A percentile compares a stretch with the other conserved stretches of the same genome.
phyloP scores from a whole-genome alignment of 1,140 invertebrate genomes.

The Leptinotarsa lineolata region DNA sequence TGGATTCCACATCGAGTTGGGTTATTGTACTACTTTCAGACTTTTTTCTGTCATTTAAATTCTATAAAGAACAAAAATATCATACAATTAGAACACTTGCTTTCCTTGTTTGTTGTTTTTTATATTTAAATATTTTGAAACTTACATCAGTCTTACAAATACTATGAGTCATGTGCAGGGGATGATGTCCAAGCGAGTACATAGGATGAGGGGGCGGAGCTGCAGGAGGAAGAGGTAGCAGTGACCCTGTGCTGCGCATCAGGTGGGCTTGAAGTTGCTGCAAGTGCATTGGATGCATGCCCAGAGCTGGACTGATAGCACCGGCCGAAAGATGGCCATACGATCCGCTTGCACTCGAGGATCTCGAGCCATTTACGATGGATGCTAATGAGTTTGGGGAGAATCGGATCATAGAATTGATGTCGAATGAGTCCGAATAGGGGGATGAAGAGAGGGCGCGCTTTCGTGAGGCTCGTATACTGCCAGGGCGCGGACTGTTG shows the following conservation, averaged over 20 bases:
- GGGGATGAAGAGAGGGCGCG: slow-evolving; percentile 91
- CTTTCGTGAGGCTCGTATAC: slow-evolving; percentile 71
- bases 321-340: slow-evolving; percentile 91
- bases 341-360: slow-evolving; percentile 84
- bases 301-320: slow-evolving; percentile 62
- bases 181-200: slow-evolving; percentile 58
- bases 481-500: slow-evolving; percentile 66
- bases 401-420: slow-evolving; percentile 93
- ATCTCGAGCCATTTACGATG: slow-evolving; percentile 86
- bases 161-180: slow-evolving; percentile 44
- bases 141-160: slow-evolving; percentile 52
- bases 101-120: neutral
- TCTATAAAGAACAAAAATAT: slow-evolving; percentile 33
- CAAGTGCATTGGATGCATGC: slow-evolving; percentile 71
- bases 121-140: slow-evolving; percentile 2
- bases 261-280: slow-evolving; percentile 80
- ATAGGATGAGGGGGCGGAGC: slow-evolving; percentile 57
- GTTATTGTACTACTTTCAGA: slow-evolving; percentile 43
- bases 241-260: slow-evolving; percentile 65
- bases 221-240: slow-evolving; percentile 59
- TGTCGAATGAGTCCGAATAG: slow-evolving; percentile 91
- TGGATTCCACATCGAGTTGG: slow-evolving; percentile 41
- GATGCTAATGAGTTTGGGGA: slow-evolving; percentile 91
- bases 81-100: neutral
- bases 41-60: slow-evolving; percentile 49